Evolutionary conservation across 2,797 vertebrate genomes (phyloP).

Genomic region (Pampus argenteus): DNA sequence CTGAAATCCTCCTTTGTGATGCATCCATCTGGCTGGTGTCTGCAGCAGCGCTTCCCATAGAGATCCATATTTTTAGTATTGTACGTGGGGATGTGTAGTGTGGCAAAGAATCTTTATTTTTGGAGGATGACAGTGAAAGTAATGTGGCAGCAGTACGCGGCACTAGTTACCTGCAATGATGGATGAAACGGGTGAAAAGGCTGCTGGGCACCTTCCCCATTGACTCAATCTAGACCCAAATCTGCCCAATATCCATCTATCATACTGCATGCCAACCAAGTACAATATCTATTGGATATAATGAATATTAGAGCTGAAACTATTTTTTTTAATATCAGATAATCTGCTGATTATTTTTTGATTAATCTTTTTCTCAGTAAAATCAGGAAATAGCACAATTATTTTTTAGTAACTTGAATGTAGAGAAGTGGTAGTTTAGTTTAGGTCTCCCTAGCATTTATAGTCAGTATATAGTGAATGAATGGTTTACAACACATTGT

Average conservation of each 20-base stretch:
- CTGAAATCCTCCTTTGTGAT: conserved; percentile 56
- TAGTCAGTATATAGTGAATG: too few species aligned
- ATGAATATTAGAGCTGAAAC: background rate
- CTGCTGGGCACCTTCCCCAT: background rate
- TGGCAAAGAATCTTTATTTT: conserved; percentile 40
- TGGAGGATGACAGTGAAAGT: conserved; percentile 15
- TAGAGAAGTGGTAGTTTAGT: too few species aligned
- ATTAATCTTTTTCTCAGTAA: background rate
- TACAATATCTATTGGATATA: background rate
- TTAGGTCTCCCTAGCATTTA: too few species aligned
- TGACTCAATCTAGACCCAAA: background rate
- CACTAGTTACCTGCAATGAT: conserved; percentile 2
- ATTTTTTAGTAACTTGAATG: too few species aligned
- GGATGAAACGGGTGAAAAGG: conserved; percentile 16
- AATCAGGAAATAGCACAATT: too few species aligned
- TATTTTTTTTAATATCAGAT: background rate
- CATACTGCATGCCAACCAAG: background rate
- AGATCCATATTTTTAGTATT: conserved; percentile 44
- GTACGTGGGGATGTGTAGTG: conserved; percentile 17
- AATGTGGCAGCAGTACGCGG: conserved; percentile 16
- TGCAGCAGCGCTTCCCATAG: conserved; percentile 37
- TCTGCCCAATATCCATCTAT: background rate
- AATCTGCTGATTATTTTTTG: background rate
- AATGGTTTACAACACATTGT: too few species aligned
- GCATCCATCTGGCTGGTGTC: conserved; percentile 61